Percentiles rank a stretch among this genome's conserved stretches.
phyloP scores from a whole-genome alignment of 2,797 vertebrate genomes.

The Tokudaia muenninki region DNA sequence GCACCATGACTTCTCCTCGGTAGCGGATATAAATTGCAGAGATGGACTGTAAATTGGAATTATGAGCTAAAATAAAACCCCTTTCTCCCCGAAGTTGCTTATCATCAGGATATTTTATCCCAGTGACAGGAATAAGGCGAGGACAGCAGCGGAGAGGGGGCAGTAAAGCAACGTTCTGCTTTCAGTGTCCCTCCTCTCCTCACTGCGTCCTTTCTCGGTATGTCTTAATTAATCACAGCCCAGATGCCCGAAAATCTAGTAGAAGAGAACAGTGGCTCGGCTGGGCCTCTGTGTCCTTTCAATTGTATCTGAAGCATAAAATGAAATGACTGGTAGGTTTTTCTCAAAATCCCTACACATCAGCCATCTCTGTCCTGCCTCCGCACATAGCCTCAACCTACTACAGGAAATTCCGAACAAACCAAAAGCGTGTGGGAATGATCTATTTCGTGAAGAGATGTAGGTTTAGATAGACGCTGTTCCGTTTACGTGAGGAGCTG shows the following conservation, averaged over 20 bases:
- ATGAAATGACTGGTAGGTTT: conserved; percentile 15
- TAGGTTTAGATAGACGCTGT: not conserved
- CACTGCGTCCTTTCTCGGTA: not conserved
- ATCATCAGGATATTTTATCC: not conserved
- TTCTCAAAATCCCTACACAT: conserved; percentile 28
- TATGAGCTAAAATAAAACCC: not conserved
- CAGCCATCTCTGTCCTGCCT: not conserved
- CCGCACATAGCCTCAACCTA: not conserved
- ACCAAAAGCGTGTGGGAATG: not conserved
- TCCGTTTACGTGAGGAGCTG: not conserved
- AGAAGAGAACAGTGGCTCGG: not conserved
- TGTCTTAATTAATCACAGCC: conserved; percentile 20
- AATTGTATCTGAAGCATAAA: conserved; percentile 41
- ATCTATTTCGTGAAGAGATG: not conserved
- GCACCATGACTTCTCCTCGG: not conserved
- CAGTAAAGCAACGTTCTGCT: not conserved
- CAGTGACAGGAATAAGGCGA: not conserved
- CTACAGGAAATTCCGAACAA: not conserved
- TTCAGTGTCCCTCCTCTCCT: not conserved
- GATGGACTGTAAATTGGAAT: not conserved
- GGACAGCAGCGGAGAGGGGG: not conserved
- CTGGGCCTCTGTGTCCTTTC: conserved; percentile 21
- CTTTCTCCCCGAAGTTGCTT: not conserved
- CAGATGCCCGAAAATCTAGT: not conserved
- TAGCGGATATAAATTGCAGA: not conserved